Percentiles rank a stretch among this genome's conserved stretches.
These are phyloP conservation scores for Hucho hucho DNA, from an alignment of 2,113 vertebrate genomes.

Conservation along the genomic window DNA sequence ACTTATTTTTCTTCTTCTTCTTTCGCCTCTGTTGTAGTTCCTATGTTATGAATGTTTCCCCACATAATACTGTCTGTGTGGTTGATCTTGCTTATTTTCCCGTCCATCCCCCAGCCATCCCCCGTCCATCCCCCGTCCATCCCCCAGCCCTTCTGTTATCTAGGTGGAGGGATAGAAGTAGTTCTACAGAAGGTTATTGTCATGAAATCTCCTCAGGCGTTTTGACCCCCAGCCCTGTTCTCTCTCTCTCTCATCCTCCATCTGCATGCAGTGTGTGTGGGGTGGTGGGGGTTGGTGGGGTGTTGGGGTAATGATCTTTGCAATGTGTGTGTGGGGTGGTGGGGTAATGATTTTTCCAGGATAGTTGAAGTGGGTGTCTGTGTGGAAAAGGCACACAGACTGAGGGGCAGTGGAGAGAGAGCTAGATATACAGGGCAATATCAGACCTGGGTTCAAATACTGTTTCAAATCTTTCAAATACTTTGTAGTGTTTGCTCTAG, in stretches of 20 bases:
- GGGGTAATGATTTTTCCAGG: constrained; percentile 69
- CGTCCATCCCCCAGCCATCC: constrained; percentile 51
- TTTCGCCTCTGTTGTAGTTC: constrained; percentile 49
- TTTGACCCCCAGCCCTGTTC: constrained; percentile 55
- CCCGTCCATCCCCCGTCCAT: too few species aligned
- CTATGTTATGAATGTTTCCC: constrained; percentile 46
- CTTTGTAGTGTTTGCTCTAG: too few species aligned
- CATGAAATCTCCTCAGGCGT: constrained; percentile 63
- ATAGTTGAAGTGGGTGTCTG: constrained; percentile 58
- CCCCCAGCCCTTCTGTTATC: constrained; percentile 51
- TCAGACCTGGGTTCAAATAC: too few species aligned
- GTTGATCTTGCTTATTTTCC: constrained; percentile 60
- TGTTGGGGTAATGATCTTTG: constrained; percentile 58
- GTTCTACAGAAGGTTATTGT: constrained; percentile 68
- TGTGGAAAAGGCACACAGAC: not conserved
- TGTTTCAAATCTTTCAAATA: too few species aligned
- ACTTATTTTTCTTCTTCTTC: constrained; percentile 31
- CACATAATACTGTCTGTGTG: constrained; percentile 54
- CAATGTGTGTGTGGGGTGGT: constrained; percentile 43
- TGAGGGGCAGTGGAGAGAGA: not conserved
- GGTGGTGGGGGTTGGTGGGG: not conserved
- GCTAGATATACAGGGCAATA: not conserved
- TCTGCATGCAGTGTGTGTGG: constrained; percentile 61
- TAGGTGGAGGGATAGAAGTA: constrained; percentile 62
- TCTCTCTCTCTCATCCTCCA: constrained; percentile 37